Evolutionary conservation across 1,140 invertebrate species (phyloP).

Genomic region (Bombus cullumanus): DNA sequence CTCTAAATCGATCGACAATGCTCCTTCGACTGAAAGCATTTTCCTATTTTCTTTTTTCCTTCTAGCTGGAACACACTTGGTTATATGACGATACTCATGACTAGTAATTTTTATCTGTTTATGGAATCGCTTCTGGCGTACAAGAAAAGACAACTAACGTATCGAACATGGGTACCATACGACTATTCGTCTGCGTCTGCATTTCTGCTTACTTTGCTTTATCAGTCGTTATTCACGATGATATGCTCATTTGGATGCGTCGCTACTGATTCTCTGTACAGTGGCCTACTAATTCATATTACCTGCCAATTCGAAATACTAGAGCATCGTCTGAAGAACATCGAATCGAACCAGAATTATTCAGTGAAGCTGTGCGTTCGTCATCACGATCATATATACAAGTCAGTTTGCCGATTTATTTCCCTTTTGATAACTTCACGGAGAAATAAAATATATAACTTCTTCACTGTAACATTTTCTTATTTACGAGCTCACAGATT

Average conservation of each 20-base stretch:
- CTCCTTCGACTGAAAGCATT: too few species aligned
- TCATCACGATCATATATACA: constrained; percentile 64
- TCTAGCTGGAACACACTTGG: constrained; percentile 12
- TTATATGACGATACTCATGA: constrained; percentile 31
- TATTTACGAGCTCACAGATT: constrained; percentile 33
- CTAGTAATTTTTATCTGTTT: neutral
- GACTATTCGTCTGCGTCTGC: constrained; percentile 16
- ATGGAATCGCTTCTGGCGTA: constrained; percentile 49
- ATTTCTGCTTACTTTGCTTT: constrained; percentile 51
- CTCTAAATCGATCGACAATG: too few species aligned
- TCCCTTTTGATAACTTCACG: neutral
- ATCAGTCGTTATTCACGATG: constrained; percentile 49
- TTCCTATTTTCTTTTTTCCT: too few species aligned
- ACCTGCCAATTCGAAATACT: constrained; percentile 63
- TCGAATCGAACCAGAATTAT: neutral
- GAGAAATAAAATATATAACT: neutral
- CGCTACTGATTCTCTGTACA: constrained; percentile 52
- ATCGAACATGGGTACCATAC: constrained; percentile 66
- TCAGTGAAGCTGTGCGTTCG: constrained; percentile 38
- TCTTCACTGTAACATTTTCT: neutral
- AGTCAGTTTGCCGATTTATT: constrained; percentile 8
- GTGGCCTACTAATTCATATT: constrained; percentile 60
- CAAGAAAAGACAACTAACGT: constrained; percentile 32
- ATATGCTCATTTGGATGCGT: constrained; percentile 37
- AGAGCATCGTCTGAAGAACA: constrained; percentile 51